phyloP scores from a whole-genome alignment of 2,797 vertebrate genomes.

The Acanthurus tractus region DNA sequence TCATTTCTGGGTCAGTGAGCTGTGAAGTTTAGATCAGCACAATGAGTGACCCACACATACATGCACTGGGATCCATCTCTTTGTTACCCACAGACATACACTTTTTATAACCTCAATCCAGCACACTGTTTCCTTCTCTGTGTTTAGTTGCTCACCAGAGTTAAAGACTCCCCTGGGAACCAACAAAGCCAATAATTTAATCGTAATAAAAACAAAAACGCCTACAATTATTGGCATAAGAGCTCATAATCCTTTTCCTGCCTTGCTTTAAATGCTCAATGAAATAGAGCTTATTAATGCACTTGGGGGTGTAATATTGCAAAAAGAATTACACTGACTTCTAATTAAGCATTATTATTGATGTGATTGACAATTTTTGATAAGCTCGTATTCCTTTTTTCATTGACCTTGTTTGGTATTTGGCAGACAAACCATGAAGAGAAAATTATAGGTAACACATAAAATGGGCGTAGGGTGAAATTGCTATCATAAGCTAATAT shows the following conservation, averaged over 20 bases:
- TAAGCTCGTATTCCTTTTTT: constrained; percentile 19
- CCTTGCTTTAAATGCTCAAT: constrained; percentile 1
- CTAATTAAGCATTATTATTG: constrained; percentile 20
- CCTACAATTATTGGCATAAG: constrained; percentile 10
- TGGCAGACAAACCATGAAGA: no score
- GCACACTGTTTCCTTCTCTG: background rate
- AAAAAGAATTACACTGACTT: constrained; percentile 9
- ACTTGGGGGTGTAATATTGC: constrained; percentile 9
- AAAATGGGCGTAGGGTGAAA: constrained; percentile 11
- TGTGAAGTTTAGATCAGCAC: constrained; percentile 48
- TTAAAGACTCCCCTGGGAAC: constrained; percentile 5
- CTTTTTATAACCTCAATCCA: constrained; percentile 1
- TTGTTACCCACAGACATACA: background rate
- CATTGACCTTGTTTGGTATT: constrained; percentile 28
- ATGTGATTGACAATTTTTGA: constrained; percentile 26
- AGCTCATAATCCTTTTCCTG: constrained; percentile 4
- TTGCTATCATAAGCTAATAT: background rate
- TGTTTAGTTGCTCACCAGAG: background rate
- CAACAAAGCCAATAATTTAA: constrained; percentile 31
- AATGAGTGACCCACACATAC: constrained; percentile 44
- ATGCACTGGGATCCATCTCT: background rate
- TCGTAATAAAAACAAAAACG: background rate
- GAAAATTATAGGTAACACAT: background rate
- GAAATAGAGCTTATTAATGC: background rate
- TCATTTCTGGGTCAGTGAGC: constrained; percentile 80